Evolutionary conservation across 2,888 invertebrate species (phyloP), one percentile per base, ranked within the genome.

Genomic region (Acleris emargana): DNA sequence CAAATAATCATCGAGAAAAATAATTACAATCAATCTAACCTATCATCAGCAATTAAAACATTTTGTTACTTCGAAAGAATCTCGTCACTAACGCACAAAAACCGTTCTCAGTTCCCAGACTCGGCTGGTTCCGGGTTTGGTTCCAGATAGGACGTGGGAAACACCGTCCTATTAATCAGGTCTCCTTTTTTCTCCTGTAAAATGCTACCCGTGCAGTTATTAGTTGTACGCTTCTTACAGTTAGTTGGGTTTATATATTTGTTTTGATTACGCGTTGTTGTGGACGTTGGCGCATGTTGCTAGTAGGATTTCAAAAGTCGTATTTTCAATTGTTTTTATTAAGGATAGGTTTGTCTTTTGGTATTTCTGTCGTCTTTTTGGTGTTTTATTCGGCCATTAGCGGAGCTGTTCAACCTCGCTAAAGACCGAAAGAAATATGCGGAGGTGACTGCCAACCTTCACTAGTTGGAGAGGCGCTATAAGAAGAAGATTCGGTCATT

Each of bases 61-160:
- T 57, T 66, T 66, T 38, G 57, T 66, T 47, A 60, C 58, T 45
- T 11, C 52, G 18, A 45, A 62, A 51, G 67, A 67, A 62, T 67
- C 62, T 47, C 67, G 62, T 62, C 67, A 53, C 60, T 61, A 58
- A 61, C 13, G 22, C 38, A 58, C 58, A 62, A 62, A 62, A 62
- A 47, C 62, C 25, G 1, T 49, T 42, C 47, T 25, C 45, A 20
- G 61, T 58, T 58, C 62, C 89, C 90, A 89, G 89, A 89, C 79
- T 79, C 75, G 70, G 60, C 67, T 62, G 69, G 88, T 91, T 91
- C 91, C 91, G 89, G 89, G 91, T 89, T 85, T 72, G 78, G 75
- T 91, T 91, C 91, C 82, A 69, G 78, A 88, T 89, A 89, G 85
- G 88, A 89, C 89, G 91, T 92, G 91, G 89, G 91, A 92, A 91